phyloP scores from a whole-genome alignment of 2,888 invertebrate genomes.

The Boloria selene region DNA sequence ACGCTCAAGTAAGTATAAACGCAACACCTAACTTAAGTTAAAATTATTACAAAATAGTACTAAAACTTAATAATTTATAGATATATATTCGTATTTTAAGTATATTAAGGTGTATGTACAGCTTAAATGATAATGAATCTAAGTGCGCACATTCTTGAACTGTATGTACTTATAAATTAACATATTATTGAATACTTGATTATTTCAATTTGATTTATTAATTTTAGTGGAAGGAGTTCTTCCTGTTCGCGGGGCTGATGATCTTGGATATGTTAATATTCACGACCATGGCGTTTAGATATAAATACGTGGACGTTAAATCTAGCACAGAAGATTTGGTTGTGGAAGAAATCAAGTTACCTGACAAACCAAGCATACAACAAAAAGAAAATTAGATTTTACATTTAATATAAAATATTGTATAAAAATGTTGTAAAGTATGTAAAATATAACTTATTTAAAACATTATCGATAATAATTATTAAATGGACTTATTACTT shows the following conservation, averaged over 20 bases:
- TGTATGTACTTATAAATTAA: neutral
- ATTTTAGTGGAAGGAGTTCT: slow-evolving; percentile 91
- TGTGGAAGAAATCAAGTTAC: slow-evolving; percentile 63
- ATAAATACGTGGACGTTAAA: slow-evolving; percentile 84
- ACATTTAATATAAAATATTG: slow-evolving; percentile 39
- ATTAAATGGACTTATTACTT: no score
- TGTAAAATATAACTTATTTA: slow-evolving; percentile 20
- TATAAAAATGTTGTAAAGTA: slow-evolving; percentile 9
- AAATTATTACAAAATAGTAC: no score
- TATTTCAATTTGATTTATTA: slow-evolving; percentile 1
- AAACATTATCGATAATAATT: no score
- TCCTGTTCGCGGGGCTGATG: slow-evolving; percentile 94
- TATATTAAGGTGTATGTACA: no score
- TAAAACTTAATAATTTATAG: no score
- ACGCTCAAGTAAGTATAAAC: slow-evolving; percentile 84
- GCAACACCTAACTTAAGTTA: neutral
- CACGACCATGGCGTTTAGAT: slow-evolving; percentile 89
- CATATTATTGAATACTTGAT: neutral
- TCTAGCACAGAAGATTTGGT: slow-evolving; percentile 61
- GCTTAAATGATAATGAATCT: no score
- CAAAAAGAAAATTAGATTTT: slow-evolving; percentile 41
- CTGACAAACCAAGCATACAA: slow-evolving; percentile 50
- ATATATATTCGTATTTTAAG: no score
- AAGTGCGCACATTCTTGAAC: no score
- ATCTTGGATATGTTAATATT: slow-evolving; percentile 91